Evolutionary conservation across 2,113 vertebrate species (phyloP), one percentile per base, ranked within the genome.

Genomic region (Apeltes quadracus): DNA sequence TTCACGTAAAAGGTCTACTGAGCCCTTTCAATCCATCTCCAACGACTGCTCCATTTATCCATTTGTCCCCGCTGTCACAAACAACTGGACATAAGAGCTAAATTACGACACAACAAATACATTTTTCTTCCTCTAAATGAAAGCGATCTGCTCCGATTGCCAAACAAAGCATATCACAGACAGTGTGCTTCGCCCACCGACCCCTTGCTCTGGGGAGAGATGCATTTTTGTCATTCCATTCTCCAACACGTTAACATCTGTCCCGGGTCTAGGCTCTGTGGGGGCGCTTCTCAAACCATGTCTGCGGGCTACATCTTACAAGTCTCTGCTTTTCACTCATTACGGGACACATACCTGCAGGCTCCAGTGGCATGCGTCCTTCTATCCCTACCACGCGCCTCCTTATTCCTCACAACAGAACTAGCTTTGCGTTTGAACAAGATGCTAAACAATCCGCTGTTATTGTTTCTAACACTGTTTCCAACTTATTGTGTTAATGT

Each of bases 161-260:
- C 87, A 80, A 82, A 85, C 79, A 79, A 81, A 72, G 61, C 41
- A 23, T 22, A 69, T 18, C 34, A 32, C 64, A 7, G 65, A 57
- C 70, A 56, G 15, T 2, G 56, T 14, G 22, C 51, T 39, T 67
- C 75, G 79, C 77, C 84, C 86, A 84, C 75, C 89, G 81, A 81
- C 82, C 82, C n/a, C 86, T 82, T 81, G 83, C 84, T 87, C 83
- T 79, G 69, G 77, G 83, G 84, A 86, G 83, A 90, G 83, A 86
- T 88, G 87, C 90, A 93, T 93, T 92, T 91, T 89, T 91, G 70
- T 92, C 93, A 93, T 94, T 88, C 92, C 90, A 82, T 89, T 90
- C 90, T 79, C 82, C 69, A 72, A 92, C 90, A 90, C 87, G 86
- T 90, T 87, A 91, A 90, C 91, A 93, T 92, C 92, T 93, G 90